Conservation (phyloP, 2,113 vertebrate genomes). For the Mustela lutreola region DNA sequence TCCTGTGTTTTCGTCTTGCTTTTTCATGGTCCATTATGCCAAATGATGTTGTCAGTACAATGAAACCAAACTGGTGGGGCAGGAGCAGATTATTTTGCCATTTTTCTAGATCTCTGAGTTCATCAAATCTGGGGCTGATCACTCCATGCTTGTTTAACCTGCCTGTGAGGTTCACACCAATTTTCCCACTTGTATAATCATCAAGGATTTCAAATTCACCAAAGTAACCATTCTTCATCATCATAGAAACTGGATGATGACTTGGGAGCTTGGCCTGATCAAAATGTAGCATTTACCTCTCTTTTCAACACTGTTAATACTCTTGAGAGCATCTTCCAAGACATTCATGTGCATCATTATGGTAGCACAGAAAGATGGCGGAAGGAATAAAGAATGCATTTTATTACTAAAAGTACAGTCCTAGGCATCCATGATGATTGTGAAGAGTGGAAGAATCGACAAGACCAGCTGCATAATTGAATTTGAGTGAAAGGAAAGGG, state of each 20-base stretch:
- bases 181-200: background rate
- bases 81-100: background rate
- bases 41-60: background rate
- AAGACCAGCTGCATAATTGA: background rate
- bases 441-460: background rate
- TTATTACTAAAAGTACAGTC: background rate
- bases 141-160: background rate
- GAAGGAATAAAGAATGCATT: background rate
- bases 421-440: background rate
- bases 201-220: background rate
- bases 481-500: background rate
- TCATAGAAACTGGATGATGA: background rate
- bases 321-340: background rate
- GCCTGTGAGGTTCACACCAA: background rate
- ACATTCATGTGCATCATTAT: background rate
- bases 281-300: background rate
- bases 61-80: background rate
- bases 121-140: background rate
- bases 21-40: background rate
- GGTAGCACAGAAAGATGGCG: background rate
- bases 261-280: background rate
- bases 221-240: background rate
- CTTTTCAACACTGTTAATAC: background rate
- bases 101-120: background rate
- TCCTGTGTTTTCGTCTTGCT: background rate